Evolutionary conservation across 2,797 vertebrate genomes (phyloP).

Genomic region (Miichthys miiuy): DNA sequence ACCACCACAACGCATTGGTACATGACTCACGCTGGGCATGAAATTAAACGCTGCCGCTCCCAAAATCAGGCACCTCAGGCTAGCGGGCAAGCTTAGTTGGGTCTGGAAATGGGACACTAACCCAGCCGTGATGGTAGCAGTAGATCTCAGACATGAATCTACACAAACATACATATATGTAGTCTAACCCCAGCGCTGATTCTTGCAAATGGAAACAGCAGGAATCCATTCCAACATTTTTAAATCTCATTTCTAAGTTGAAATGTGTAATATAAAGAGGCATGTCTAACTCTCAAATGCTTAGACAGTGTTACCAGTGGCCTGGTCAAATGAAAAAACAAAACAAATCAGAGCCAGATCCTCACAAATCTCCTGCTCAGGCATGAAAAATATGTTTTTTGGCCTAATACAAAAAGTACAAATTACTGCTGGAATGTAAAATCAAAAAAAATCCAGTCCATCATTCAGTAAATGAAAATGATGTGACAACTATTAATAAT

Average conservation of each 20-base stretch:
- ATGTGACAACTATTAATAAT: background rate
- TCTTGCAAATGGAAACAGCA: slow-evolving; percentile 18
- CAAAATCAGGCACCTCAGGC: slow-evolving; percentile 63
- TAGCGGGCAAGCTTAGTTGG: slow-evolving; percentile 41
- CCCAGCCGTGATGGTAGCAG: slow-evolving; percentile 61
- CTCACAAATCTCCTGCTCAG: background rate
- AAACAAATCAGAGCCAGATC: background rate
- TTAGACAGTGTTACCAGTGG: background rate
- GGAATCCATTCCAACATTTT: slow-evolving; percentile 25
- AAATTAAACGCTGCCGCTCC: slow-evolving; percentile 63
- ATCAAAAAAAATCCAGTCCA: background rate
- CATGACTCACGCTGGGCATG: slow-evolving; percentile 69
- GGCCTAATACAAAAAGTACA: too few relatives aligned
- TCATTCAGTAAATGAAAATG: slow-evolving; percentile 2
- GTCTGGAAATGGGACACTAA: slow-evolving; percentile 47
- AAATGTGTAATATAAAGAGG: slow-evolving; percentile 1
- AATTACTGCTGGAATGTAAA: background rate
- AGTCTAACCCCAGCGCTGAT: slow-evolving; percentile 3
- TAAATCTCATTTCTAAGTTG: background rate
- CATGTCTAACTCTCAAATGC: too few relatives aligned
- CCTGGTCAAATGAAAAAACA: background rate
- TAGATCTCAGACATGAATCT: slow-evolving; percentile 47
- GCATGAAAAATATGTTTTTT: background rate
- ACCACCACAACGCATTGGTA: slow-evolving; percentile 55
- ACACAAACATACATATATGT: background rate